phyloP scores from a whole-genome alignment of 2,113 vertebrate species.

The Diphyllodes magnificus region DNA sequence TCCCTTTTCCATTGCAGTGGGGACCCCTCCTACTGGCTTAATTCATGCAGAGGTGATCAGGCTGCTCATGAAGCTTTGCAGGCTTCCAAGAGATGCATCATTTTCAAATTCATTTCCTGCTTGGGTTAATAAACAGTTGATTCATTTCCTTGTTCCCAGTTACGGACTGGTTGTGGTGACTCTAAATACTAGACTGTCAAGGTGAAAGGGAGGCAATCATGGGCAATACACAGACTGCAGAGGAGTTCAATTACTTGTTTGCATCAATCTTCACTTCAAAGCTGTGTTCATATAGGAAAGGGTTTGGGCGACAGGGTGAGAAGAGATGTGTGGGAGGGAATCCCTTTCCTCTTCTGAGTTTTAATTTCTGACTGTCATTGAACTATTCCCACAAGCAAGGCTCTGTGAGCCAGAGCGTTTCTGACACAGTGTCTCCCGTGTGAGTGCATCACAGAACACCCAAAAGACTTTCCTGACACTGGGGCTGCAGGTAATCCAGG shows the following conservation, averaged over 20 bases:
- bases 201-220: neutral
- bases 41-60: neutral
- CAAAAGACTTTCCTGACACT: neutral
- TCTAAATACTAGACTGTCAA: neutral
- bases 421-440: neutral
- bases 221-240: neutral
- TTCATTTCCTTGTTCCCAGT: neutral
- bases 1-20: neutral
- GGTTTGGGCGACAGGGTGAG: neutral
- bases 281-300: neutral
- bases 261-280: constrained; percentile 18
- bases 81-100: neutral
- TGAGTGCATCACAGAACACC: neutral
- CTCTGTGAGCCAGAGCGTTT: neutral
- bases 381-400: neutral
- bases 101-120: constrained; percentile 32
- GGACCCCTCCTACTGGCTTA: neutral
- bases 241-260: constrained; percentile 20
- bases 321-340: constrained; percentile 24
- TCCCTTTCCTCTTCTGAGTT: constrained; percentile 3
- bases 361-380: neutral
- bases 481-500: neutral
- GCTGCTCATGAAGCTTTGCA: neutral
- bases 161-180: neutral
- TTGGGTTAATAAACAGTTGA: constrained; percentile 20